Evolutionary conservation across 2,888 invertebrate genomes (phyloP).

Genomic region (Dyspetes luteomarginatus): DNA sequence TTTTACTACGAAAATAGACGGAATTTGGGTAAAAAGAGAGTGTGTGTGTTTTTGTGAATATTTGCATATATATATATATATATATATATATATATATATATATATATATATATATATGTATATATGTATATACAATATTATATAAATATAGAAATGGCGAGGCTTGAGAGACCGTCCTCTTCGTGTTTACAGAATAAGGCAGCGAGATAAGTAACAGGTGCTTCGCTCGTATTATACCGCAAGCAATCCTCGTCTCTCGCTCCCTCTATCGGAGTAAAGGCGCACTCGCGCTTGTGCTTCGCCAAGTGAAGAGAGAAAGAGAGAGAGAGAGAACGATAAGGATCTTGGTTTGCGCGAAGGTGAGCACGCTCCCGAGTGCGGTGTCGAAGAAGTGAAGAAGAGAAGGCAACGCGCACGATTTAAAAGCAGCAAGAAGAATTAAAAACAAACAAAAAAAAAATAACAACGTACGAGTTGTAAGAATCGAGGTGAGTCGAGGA

Average conservation of each 20-base stretch:
- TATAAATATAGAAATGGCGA: neutral
- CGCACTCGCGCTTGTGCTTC: neutral
- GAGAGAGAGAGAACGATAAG: slow-evolving; percentile 57
- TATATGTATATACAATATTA: neutral
- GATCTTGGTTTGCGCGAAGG: slow-evolving; percentile 65
- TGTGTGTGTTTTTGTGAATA: slow-evolving; percentile 19
- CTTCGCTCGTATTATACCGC: slow-evolving; percentile 64
- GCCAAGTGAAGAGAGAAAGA: neutral
- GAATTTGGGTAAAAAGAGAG: slow-evolving; percentile 8
- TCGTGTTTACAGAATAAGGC: slow-evolving; percentile 63
- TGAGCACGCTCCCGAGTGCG: slow-evolving; percentile 59
- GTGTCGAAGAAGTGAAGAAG: slow-evolving; percentile 61
- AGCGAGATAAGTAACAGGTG: slow-evolving; percentile 66
- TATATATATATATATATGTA: neutral
- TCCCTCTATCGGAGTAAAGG: slow-evolving; percentile 17
- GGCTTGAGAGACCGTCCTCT: slow-evolving; percentile 23
- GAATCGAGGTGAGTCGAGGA: slow-evolving; percentile 64
- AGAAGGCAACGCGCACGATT: slow-evolving; percentile 26
- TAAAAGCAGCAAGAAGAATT: neutral
- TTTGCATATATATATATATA: neutral
- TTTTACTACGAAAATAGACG: slow-evolving; percentile 26
- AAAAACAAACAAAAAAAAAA: neutral
- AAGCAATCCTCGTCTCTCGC: slow-evolving; percentile 61
- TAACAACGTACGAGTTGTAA: slow-evolving; percentile 29
- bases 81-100: neutral